Percentiles rank a stretch among this genome's conserved stretches.
phyloP scores from a whole-genome alignment of 37 sponge, comb jelly and placozoan genomes.

The Corticium candelabrum region DNA sequence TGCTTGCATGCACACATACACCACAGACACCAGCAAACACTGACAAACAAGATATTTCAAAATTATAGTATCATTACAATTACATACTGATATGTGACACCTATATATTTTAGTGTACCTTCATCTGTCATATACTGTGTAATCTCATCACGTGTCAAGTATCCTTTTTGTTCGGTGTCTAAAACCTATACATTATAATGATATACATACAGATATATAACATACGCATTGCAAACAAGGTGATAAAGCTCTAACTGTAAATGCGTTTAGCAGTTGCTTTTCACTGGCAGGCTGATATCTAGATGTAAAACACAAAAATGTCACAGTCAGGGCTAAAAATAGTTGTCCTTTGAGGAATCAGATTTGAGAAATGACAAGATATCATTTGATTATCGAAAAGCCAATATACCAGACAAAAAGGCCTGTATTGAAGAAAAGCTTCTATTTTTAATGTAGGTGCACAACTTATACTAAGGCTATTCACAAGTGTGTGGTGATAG shows the following conservation, averaged over 20 bases:
- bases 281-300: conserved; percentile 59
- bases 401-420: neutral
- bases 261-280: conserved; percentile 27
- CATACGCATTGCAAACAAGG: too few species aligned
- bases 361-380: too few species aligned
- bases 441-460: neutral
- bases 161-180: conserved; percentile 62
- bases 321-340: neutral
- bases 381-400: too few species aligned
- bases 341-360: too few species aligned
- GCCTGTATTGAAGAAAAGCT: too few species aligned
- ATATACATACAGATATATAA: neutral
- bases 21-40: too few species aligned
- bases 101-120: conserved; percentile 24
- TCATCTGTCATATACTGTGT: conserved; percentile 64
- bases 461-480: neutral
- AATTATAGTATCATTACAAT: neutral
- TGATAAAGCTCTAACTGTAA: conserved; percentile 21
- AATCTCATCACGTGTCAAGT: conserved; percentile 74
- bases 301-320: neutral
- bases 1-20: too few species aligned
- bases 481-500: too few species aligned
- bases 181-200: conserved; percentile 39
- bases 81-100: neutral
- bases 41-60: neutral